Evolutionary conservation across 2,888 invertebrate genomes (phyloP), one percentile per base, ranked within the genome.

Genomic region (Plusia festucae): DNA sequence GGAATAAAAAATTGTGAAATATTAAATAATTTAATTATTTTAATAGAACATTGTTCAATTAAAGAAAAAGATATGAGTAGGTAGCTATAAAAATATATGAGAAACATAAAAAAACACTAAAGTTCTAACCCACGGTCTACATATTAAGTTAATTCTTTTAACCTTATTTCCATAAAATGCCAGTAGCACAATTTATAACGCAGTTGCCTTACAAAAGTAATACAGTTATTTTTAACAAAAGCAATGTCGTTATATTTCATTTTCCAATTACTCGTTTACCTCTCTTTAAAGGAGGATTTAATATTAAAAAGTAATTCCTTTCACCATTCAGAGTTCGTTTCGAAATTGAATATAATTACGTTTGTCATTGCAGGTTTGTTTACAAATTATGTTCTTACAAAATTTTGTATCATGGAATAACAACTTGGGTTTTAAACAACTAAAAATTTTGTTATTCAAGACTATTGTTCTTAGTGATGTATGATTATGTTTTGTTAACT

Each of bases 121-220:
- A 34, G 15, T 13, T n/a, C n/a, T 5, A 15, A 15, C n/a, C n/a
- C 40, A n/a, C n/a, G n/a, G n/a, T n/a, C 40, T 7, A n/a, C n/a
- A 62, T 34, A 34, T 63, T 59, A 46, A 24, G 56, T 11, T 60
- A 59, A 60, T 53, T 60, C 60, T 54, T 30, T 30, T 16, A 56
- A 49, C n/a, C 49, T 59, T 27, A 53, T 60, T 62, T 72, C 20
- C 4, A 15, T 4, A 15, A 40, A 16, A 30, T 60, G 52, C 51
- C 58, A 56, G 60, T 18, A 64, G 55, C 60, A 32, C 34, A 40
- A 71, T 76, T 71, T 76, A 59, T 16, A 46, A 55, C 53, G 32
- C 27, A 63, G 70, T 70, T 53, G 65, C 53, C 15, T 57, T 18
- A 24, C 24, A 13, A 27, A 59, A 51, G 32, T 55, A 56, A 64